phyloP scores from a whole-genome alignment of 2,888 invertebrate species.

The Plagiodera versicolora region DNA sequence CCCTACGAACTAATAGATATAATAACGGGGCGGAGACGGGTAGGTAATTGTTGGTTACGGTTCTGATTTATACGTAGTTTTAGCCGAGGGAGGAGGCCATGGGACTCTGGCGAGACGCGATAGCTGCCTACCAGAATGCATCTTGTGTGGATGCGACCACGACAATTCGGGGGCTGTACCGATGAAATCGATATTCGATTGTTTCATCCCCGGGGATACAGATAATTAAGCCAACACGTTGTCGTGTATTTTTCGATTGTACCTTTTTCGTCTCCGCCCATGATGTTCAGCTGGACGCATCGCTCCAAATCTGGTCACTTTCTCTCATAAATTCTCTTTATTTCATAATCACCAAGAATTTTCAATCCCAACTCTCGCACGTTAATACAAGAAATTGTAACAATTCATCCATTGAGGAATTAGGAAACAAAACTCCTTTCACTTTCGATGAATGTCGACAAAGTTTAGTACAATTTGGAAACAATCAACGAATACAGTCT shows the following conservation, averaged over 20 bases:
- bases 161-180: neutral
- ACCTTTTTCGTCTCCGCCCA: neutral
- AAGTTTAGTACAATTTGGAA: too few species aligned
- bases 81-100: constrained; percentile 28
- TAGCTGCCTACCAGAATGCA: constrained; percentile 32
- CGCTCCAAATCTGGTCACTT: constrained; percentile 29
- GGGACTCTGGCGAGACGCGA: constrained; percentile 28
- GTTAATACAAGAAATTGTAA: constrained; percentile 17
- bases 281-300: neutral
- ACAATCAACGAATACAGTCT: too few species aligned
- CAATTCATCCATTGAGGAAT: constrained; percentile 4
- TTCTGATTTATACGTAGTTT: constrained; percentile 51
- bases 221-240: too few species aligned
- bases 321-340: constrained; percentile 30
- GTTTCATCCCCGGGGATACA: neutral
- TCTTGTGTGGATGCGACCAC: too few species aligned
- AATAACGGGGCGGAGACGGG: constrained; percentile 55
- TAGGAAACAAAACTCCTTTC: neutral
- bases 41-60: constrained; percentile 54
- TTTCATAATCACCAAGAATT: constrained; percentile 26
- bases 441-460: neutral
- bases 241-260: neutral
- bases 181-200: neutral
- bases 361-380: constrained; percentile 16
- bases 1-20: constrained; percentile 56